Percentiles rank a stretch among this genome's conserved stretches.
phyloP scores from a whole-genome alignment of 2,888 invertebrate genomes.

The Aporophyla nigra region DNA sequence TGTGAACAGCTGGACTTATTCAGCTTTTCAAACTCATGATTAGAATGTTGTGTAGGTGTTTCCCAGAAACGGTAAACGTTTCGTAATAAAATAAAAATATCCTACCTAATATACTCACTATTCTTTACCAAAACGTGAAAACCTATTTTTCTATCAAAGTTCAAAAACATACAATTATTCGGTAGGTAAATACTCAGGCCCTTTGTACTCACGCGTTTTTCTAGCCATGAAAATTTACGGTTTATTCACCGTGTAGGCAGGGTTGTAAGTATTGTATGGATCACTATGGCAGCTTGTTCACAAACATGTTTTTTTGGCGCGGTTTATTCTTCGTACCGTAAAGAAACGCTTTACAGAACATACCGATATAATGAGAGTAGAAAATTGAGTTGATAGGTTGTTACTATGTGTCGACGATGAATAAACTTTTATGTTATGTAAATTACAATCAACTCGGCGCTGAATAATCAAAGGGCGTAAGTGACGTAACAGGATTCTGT shows the following conservation, averaged over 20 bases:
- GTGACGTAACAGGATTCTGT: constrained; percentile 29
- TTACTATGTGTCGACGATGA: constrained; percentile 11
- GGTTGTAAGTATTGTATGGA: not conserved
- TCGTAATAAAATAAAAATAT: too few relatives aligned
- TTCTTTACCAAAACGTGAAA: not conserved
- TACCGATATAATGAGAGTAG: not conserved
- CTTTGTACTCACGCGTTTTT: not conserved
- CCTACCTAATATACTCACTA: not conserved
- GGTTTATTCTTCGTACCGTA: not conserved
- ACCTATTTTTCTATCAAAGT: not conserved
- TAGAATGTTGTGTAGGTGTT: not conserved
- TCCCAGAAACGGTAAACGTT: not conserved
- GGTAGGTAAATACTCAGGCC: too few relatives aligned
- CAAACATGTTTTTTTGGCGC: not conserved
- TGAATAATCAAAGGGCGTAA: constrained; percentile 40
- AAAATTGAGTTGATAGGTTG: constrained; percentile 25
- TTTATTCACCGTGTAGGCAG: not conserved
- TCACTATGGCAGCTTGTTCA: not conserved
- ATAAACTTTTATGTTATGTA: constrained; percentile 48
- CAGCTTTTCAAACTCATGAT: not conserved
- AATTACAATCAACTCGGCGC: constrained; percentile 42
- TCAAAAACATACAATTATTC: not conserved
- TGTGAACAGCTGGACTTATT: not conserved
- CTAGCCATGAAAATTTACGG: not conserved
- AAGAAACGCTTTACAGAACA: not conserved